Evolutionary conservation across 1,140 invertebrate species (phyloP), one percentile per base, ranked within the genome.

Genomic region (Aphelinus atriplicis): DNA sequence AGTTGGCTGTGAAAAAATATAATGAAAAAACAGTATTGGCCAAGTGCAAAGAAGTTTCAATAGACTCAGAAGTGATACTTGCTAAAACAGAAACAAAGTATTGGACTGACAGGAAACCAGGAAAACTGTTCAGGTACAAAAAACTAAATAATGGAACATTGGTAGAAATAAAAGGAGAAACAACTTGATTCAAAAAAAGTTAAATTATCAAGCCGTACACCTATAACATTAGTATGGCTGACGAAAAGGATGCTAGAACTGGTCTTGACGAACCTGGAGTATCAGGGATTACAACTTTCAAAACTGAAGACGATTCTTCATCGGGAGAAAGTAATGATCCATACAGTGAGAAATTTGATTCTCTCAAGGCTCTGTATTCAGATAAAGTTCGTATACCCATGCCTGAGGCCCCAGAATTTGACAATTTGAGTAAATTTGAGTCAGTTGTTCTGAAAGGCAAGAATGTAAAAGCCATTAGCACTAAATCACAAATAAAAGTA

Each of bases 291-390:
- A 26, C 26, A 26, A 26, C 26, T 26, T 26, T 26, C 26, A 26
- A 26, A 26, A 26, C 26, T 26, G 26, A 26, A 26, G 26, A 26
- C 26, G 26, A 26, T 26, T 26, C 26, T 26, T 26, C 51, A 9
- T 53, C 51, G 3, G 89, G 88, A 45, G 90, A 92, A n/a, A 89
- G 90, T 7, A 91, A 90, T 86, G 91, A 93, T 81, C 87, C 90
- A 51, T 89, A 83, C 71, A 93, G 92, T 81, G 89, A 90, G 3
- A 87, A 87, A 61, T 95, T 94, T 71, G 90, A 95, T 85, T 90
- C 93, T 0, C 62, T 93, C 0, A 91, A 91, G 81, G 92, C 90
- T 2, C 82, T 95, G 9, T 91, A 92, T 71, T 90, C 90, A 0
- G 61, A 84, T 3, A 90, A 91, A 78, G 79, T 88, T 0, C 82